Evolutionary conservation across 2,797 vertebrate species (phyloP), one percentile per base, ranked within the genome.

Genomic region (Cossypha caffra): DNA sequence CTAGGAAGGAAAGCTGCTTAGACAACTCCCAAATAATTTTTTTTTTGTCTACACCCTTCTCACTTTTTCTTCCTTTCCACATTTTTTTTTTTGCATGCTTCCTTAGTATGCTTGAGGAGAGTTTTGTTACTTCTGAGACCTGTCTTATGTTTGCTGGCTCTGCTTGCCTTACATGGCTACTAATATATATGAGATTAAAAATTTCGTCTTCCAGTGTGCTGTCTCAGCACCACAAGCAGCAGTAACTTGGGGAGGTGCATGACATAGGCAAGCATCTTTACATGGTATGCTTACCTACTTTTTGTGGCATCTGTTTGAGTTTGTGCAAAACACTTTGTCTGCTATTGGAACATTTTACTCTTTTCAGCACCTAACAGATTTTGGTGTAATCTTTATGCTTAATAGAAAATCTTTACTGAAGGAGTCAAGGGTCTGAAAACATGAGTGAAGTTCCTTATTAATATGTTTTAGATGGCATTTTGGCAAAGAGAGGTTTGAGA

Each of bases 11-110:
- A 95, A 71, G 3, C 9, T 71, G 90, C 77, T 82, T 66, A 77
- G 37, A n/a, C 14, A 71, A 0, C 23, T 55, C 0, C 51, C 13
- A 71, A 43, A 24, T 55, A 0, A 11, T 64, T 74, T 6, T 43
- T 43, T 48, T 72, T 38, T 31, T 15, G 16, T 43, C 2, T 6
- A 10, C 1, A 3, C 3, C 2, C 1, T 25, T 13, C 13, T 40
- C 4, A 5, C 38, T 29, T 80, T 54, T 72, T 51, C 7, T 88
- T 54, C 11, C 51, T 2, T 66, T 80, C 14, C 12, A 17, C 15
- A 14, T 63, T 33, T 90, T 92, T 15, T 73, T 81, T 81, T 87
- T 11, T 67, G 6, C 15, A 4, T 76, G 13, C 19, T 74, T 87
- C 25, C 45, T 43, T 76, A 18, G 10, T 45, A 11, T 40, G 5